Conservation (phyloP, 2,888 invertebrate species). For the Nowickia ferox region DNA sequence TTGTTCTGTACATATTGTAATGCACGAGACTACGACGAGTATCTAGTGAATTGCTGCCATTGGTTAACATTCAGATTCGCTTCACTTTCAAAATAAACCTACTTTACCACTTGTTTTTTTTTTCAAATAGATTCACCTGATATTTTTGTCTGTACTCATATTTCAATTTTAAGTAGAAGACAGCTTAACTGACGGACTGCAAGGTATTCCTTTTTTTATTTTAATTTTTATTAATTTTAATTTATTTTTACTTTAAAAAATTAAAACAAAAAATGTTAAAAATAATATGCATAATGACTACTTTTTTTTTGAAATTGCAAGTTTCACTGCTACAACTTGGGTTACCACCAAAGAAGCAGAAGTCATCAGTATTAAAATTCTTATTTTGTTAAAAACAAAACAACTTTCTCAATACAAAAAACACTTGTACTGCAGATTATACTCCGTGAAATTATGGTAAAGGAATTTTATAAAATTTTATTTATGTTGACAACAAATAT, state of each 20-base stretch:
- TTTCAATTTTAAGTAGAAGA: constrained; percentile 60
- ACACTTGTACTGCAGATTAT: neutral
- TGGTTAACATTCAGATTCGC: constrained; percentile 38
- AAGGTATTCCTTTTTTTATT: constrained; percentile 8
- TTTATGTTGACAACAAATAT: neutral
- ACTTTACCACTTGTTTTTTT: constrained; percentile 63
- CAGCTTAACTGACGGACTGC: constrained; percentile 10
- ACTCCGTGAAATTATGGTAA: constrained; percentile 12
- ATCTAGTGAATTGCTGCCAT: constrained; percentile 11
- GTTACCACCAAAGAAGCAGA: constrained; percentile 40
- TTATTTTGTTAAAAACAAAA: constrained; percentile 47
- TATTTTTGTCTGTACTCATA: constrained; percentile 56
- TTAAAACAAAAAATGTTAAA: constrained; percentile 6
- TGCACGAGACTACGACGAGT: neutral
- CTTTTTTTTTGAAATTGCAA: constrained; percentile 29
- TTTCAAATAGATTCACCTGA: constrained; percentile 59
- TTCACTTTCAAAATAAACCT: constrained; percentile 67
- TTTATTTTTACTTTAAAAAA: neutral
- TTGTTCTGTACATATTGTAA: neutral
- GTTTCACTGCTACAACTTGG: constrained; percentile 24
- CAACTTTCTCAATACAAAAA: constrained; percentile 58
- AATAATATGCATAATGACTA: constrained; percentile 6
- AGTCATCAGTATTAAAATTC: constrained; percentile 62
- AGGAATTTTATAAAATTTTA: neutral
- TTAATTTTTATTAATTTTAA: constrained; percentile 4